Percentiles rank a stretch among this genome's conserved stretches.
These are phyloP conservation scores for Chaetura pelagica DNA, from an alignment of 2,113 vertebrate species.

Conservation along the genomic window DNA sequence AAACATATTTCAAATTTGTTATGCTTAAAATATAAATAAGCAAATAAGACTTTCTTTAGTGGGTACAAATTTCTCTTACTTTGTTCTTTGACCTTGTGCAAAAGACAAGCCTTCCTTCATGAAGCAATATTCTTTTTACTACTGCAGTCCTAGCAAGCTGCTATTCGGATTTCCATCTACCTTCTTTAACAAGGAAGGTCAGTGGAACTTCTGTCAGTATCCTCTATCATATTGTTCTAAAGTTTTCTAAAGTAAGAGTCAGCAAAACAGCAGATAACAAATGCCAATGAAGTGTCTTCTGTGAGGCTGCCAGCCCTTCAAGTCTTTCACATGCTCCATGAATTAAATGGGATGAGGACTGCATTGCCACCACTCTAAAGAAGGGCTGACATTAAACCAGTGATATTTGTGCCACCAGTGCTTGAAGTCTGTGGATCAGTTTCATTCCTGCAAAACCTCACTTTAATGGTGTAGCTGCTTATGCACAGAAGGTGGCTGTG, in stretches of 20 bases:
- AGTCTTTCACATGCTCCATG: neutral
- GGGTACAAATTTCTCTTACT: neutral
- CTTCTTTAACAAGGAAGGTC: neutral
- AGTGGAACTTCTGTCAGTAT: neutral
- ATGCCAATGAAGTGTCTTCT: neutral
- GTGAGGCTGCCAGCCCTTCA: neutral
- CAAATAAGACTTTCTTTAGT: neutral
- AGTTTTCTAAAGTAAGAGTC: conserved; percentile 14
- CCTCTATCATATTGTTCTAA: conserved; percentile 16
- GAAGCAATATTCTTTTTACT: neutral
- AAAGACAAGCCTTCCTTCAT: neutral
- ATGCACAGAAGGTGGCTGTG: neutral
- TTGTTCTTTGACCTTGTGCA: neutral
- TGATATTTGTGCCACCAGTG: neutral
- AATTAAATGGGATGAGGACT: neutral
- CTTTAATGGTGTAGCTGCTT: neutral
- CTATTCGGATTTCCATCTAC: neutral
- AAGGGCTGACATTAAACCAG: neutral
- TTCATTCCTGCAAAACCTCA: neutral
- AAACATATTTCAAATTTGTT: neutral
- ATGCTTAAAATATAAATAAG: conserved; percentile 25
- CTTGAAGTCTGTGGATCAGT: no score
- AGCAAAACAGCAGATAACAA: neutral
- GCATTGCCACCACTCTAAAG: neutral
- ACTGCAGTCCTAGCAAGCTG: neutral